phyloP scores from a whole-genome alignment of 2,797 vertebrate species.

The Alosa sapidissima region DNA sequence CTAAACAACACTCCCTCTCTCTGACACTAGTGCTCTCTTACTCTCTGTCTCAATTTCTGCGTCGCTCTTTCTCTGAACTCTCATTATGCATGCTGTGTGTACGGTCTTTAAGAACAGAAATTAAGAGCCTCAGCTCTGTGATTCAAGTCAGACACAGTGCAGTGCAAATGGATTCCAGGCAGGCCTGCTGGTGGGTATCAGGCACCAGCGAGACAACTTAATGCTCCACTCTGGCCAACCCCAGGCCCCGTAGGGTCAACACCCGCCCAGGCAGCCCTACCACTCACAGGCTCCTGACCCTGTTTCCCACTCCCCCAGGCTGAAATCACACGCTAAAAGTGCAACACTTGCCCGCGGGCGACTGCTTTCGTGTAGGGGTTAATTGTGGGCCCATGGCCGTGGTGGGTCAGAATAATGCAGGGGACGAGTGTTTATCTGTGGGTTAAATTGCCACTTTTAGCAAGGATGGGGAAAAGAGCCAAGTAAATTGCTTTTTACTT shows the following conservation, averaged over 20 bases:
- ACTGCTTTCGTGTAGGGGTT: conserved; percentile 55
- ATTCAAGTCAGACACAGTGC: conserved; percentile 5
- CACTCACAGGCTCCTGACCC: conserved; percentile 45
- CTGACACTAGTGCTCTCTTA: not conserved
- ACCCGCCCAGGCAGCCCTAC: conserved; percentile 32
- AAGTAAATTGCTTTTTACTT: conserved; percentile 46
- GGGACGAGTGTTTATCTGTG: conserved; percentile 63
- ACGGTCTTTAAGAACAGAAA: not conserved
- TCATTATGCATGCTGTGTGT: conserved; percentile 15
- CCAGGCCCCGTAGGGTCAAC: conserved; percentile 9
- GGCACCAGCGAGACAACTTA: conserved; percentile 20
- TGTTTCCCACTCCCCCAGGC: conserved; percentile 29
- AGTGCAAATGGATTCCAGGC: conserved; percentile 22
- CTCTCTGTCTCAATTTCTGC: not conserved
- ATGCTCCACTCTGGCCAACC: conserved; percentile 35
- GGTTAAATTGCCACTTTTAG: conserved; percentile 61
- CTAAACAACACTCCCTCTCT: not conserved
- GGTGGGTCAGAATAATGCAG: conserved; percentile 44
- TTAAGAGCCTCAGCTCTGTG: not conserved
- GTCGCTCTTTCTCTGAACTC: not conserved
- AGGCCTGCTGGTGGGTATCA: conserved; percentile 14
- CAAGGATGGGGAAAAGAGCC: conserved; percentile 40
- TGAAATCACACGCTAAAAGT: conserved; percentile 40
- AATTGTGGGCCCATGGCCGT: conserved; percentile 59
- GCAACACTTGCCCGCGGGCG: conserved; percentile 40